Percentiles rank a stretch among this genome's conserved stretches.
phyloP scores from a whole-genome alignment of 2,797 vertebrate genomes.

The Danio albolineatus region DNA sequence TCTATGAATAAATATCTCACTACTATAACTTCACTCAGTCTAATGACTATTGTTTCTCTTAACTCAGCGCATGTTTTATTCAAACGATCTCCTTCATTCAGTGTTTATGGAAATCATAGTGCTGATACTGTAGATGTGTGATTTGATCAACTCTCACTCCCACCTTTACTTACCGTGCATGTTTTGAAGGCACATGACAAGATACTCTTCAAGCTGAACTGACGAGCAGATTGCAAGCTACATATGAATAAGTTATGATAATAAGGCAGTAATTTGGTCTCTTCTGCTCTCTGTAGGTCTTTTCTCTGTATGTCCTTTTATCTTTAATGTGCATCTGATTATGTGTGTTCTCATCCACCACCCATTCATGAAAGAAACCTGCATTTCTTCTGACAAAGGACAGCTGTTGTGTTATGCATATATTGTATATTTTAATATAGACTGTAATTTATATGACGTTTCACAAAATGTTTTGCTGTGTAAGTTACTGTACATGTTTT shows the following conservation, averaged over 20 bases:
- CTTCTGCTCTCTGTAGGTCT: constrained; percentile 33
- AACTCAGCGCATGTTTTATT: constrained; percentile 25
- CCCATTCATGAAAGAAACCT: not conserved
- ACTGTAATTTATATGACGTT: not conserved
- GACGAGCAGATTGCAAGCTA: constrained; percentile 5
- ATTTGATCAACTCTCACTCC: constrained; percentile 29
- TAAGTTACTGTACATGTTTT: too few species aligned
- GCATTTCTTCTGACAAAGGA: not conserved
- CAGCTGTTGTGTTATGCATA: not conserved
- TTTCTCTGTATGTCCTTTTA: constrained; percentile 13
- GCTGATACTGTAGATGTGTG: constrained; percentile 42
- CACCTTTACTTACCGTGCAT: not conserved
- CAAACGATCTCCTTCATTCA: constrained; percentile 9
- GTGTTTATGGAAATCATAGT: constrained; percentile 33
- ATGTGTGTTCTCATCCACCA: not conserved
- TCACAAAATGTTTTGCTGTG: too few species aligned
- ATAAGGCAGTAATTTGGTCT: constrained; percentile 20
- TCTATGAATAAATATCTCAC: too few species aligned
- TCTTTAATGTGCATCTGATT: constrained; percentile 31
- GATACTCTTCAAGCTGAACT: not conserved
- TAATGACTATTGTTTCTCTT: constrained; percentile 26
- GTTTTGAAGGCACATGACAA: constrained; percentile 13
- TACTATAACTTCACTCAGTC: not conserved
- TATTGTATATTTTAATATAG: too few species aligned
- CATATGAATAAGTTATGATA: constrained; percentile 33